These are phyloP conservation scores for Taxidea taxus DNA, from an alignment of 2,113 vertebrate species.

Conservation along the genomic window DNA sequence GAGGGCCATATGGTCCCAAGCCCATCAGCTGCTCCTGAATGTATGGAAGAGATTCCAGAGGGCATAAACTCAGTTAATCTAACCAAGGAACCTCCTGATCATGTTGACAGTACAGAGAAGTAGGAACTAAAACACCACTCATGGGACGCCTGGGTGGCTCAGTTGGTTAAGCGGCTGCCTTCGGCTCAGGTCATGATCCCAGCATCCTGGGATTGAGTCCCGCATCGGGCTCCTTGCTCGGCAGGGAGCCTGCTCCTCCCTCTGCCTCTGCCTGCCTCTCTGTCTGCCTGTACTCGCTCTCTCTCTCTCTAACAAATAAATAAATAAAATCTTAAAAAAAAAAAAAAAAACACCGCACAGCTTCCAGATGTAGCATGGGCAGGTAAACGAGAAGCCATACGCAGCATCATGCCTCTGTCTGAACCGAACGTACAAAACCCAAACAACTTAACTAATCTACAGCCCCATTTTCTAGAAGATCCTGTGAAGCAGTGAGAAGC, in stretches of 20 bases:
- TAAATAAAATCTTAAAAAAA: no score
- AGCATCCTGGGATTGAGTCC: no score
- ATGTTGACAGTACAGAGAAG: neutral
- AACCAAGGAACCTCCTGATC: neutral
- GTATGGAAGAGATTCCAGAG: accelerated
- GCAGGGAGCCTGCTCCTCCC: no score
- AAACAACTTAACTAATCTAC: neutral
- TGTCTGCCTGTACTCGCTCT: no score
- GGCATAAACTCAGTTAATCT: no score
- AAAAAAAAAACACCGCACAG: neutral
- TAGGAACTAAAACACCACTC: neutral
- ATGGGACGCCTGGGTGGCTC: no score
- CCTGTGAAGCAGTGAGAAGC: accelerated
- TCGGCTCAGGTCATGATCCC: no score
- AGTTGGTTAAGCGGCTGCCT: no score
- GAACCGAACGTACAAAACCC: neutral
- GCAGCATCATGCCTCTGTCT: neutral
- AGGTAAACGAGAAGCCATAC: accelerated
- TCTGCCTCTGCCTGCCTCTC: no score
- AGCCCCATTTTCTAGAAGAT: neutral
- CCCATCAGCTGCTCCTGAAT: neutral
- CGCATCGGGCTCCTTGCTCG: no score
- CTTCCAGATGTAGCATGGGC: accelerated
- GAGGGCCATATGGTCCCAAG: no score
- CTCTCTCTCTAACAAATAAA: no score